Evolutionary conservation across 2,797 vertebrate species (phyloP).

Genomic region (Ptychobarbus kaznakovi): DNA sequence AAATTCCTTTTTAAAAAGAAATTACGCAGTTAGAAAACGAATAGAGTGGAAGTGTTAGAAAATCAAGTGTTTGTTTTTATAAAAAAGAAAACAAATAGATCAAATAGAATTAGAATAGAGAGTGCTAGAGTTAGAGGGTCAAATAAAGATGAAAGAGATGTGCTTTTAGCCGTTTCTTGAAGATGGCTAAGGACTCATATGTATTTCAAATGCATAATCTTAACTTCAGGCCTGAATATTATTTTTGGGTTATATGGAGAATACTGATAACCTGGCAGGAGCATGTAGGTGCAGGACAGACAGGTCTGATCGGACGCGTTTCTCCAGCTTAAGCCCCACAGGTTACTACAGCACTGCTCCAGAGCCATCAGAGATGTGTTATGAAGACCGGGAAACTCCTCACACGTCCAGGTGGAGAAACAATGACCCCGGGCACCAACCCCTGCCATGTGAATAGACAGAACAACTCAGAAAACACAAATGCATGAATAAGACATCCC

Average conservation of each 20-base stretch:
- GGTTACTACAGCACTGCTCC: constrained; percentile 83
- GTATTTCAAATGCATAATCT: neutral
- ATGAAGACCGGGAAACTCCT: constrained; percentile 69
- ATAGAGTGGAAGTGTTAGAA: too few species aligned
- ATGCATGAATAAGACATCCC: neutral
- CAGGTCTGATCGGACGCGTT: constrained; percentile 80
- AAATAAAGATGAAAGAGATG: neutral
- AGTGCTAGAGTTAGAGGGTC: neutral
- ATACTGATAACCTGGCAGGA: constrained; percentile 72
- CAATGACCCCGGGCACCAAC: constrained; percentile 77
- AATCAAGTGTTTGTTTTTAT: too few species aligned
- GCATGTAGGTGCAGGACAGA: constrained; percentile 79
- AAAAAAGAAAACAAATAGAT: too few species aligned
- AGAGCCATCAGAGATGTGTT: constrained; percentile 80
- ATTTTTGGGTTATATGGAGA: neutral
- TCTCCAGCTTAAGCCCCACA: constrained; percentile 88
- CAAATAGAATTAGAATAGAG: too few species aligned
- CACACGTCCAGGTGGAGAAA: constrained; percentile 83
- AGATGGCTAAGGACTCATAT: neutral
- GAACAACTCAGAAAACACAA: neutral
- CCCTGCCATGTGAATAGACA: constrained; percentile 51
- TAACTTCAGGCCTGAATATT: neutral
- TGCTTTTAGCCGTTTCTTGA: neutral
- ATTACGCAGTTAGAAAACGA: too few species aligned
- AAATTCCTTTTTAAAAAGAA: too few species aligned